A percentile compares a stretch with the other conserved stretches of the same genome.
Conservation (phyloP, 2,113 vertebrate genomes). For the Ursus arctos region DNA sequence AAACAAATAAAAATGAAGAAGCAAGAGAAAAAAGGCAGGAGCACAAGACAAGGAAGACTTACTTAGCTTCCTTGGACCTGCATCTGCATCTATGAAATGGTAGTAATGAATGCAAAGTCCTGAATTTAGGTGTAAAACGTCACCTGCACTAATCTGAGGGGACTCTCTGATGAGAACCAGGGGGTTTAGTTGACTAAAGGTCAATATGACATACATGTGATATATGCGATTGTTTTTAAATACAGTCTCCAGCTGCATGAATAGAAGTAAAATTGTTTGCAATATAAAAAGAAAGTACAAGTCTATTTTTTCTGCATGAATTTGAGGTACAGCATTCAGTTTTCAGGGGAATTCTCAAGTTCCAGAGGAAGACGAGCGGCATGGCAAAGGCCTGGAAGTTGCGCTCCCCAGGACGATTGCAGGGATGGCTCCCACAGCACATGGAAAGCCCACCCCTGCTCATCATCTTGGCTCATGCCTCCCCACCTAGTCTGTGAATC, state of each 20-base stretch:
- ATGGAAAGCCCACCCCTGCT: background rate
- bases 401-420: background rate
- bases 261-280: background rate
- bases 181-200: background rate
- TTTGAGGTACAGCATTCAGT: background rate
- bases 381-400: background rate
- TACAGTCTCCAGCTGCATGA: background rate
- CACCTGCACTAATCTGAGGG: background rate
- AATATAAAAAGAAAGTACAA: background rate
- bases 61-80: background rate
- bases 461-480: background rate
- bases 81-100: background rate
- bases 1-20: background rate
- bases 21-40: background rate
- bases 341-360: background rate
- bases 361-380: background rate
- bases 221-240: background rate
- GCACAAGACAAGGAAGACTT: background rate
- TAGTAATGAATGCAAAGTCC: background rate
- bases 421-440: background rate
- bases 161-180: background rate
- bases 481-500: too few relatives aligned
- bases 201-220: background rate
- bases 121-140: background rate
- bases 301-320: background rate